Evolutionary conservation across 2,888 invertebrate genomes (phyloP).

Genomic region (Pasiphila rectangulata): DNA sequence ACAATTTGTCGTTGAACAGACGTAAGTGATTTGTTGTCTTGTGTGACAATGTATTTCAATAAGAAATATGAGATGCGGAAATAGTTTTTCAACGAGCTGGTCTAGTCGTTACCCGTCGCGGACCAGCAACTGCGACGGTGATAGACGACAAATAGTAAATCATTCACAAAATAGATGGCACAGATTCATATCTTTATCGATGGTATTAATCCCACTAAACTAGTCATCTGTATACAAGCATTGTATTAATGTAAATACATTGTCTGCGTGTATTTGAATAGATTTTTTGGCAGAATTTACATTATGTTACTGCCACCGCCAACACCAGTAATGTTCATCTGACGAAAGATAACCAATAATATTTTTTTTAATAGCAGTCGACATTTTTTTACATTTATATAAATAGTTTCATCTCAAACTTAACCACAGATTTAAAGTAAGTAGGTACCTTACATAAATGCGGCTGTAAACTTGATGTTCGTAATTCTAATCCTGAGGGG

Average conservation of each 20-base stretch:
- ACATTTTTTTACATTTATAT: conserved; percentile 1
- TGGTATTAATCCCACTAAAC: conserved; percentile 39
- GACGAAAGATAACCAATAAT: background rate
- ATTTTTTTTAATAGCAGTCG: conserved; percentile 1
- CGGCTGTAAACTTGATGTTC: conserved; percentile 46
- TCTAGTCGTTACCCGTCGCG: conserved; percentile 56
- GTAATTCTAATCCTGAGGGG: conserved; percentile 47
- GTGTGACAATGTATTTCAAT: conserved; percentile 47
- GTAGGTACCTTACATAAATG: conserved; percentile 28
- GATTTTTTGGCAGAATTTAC: conserved; percentile 9
- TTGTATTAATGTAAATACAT: conserved; percentile 1
- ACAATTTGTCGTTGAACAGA: conserved; percentile 13
- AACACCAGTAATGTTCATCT: background rate
- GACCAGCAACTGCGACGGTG: conserved; percentile 53
- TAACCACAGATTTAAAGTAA: conserved; percentile 18
- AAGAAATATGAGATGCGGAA: conserved; percentile 68
- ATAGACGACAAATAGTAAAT: conserved; percentile 59
- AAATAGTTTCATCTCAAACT: conserved; percentile 2
- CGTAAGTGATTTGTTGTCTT: conserved; percentile 28
- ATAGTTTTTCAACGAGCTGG: conserved; percentile 50
- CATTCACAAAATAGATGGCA: conserved; percentile 51
- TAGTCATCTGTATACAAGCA: conserved; percentile 24
- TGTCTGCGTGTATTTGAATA: background rate
- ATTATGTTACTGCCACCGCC: conserved; percentile 1
- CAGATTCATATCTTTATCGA: conserved; percentile 49